phyloP scores from a whole-genome alignment of 2,113 vertebrate genomes.

The Pantherophis guttatus region DNA sequence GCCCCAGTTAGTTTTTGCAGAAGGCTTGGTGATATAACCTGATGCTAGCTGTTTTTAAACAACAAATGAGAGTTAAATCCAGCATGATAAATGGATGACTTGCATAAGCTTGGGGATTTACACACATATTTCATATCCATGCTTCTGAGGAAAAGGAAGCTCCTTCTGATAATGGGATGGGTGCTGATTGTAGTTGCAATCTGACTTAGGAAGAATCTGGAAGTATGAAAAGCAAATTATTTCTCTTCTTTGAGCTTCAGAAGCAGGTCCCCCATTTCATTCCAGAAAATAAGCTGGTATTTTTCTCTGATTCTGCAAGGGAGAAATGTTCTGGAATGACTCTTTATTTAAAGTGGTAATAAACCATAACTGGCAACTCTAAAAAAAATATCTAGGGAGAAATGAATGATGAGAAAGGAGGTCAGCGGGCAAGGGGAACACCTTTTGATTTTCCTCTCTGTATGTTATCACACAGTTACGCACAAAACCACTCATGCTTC shows the following conservation, averaged over 20 bases:
- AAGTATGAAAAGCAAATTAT: conserved; percentile 9
- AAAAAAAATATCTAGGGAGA: neutral
- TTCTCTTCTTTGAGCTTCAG: conserved; percentile 25
- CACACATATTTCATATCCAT: neutral
- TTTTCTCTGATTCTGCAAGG: accelerated
- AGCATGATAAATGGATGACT: neutral
- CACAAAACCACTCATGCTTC: neutral
- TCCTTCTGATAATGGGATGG: neutral
- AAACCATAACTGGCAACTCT: neutral
- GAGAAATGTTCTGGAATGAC: neutral
- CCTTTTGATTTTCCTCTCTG: neutral
- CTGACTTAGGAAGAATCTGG: neutral
- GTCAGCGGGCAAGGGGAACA: neutral
- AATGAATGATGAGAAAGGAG: neutral
- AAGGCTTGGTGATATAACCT: neutral
- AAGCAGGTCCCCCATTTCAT: neutral
- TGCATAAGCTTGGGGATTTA: neutral
- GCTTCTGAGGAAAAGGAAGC: neutral
- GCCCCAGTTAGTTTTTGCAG: neutral
- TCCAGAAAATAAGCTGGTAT: neutral
- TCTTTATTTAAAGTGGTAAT: neutral
- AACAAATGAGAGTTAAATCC: neutral
- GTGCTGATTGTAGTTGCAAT: accelerated
- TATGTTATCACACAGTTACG: neutral
- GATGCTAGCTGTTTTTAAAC: neutral